Percentiles rank a stretch among this genome's conserved stretches.
Evolutionary conservation across 2,113 vertebrate genomes (phyloP).

Genomic region (Ammodytes dubius): DNA sequence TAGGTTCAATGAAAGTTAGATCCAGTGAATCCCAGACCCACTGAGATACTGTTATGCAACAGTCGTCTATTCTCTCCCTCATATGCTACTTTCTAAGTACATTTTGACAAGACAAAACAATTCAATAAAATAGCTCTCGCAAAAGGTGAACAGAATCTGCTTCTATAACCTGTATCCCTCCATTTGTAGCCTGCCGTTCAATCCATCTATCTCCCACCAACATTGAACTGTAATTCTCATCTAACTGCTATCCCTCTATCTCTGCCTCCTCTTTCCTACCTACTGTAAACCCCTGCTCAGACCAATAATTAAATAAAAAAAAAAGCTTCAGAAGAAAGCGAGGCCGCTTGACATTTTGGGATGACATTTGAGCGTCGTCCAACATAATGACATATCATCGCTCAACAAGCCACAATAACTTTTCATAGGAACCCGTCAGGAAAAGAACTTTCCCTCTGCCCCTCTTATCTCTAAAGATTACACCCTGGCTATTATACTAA

Average conservation of each 20-base stretch:
- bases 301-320: constrained; percentile 54
- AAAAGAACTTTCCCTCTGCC: constrained; percentile 80
- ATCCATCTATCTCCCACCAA: neutral
- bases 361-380: constrained; percentile 85
- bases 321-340: constrained; percentile 42
- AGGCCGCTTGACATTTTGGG: constrained; percentile 89
- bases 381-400: constrained; percentile 87
- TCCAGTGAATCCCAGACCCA: neutral
- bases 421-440: constrained; percentile 58
- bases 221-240: constrained; percentile 26
- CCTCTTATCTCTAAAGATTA: constrained; percentile 94
- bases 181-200: neutral
- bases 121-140: neutral
- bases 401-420: constrained; percentile 41
- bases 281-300: neutral
- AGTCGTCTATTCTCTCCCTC: neutral
- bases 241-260: constrained; percentile 23
- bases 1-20: neutral
- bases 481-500: constrained; percentile 90
- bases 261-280: constrained; percentile 10
- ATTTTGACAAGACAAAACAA: neutral
- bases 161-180: constrained; percentile 2
- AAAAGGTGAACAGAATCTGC: constrained; percentile 9
- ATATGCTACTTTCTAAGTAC: neutral
- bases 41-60: neutral